These are phyloP conservation scores for Trissolcus japonicus DNA, from an alignment of 2,888 invertebrate genomes.

Conservation along the genomic window DNA sequence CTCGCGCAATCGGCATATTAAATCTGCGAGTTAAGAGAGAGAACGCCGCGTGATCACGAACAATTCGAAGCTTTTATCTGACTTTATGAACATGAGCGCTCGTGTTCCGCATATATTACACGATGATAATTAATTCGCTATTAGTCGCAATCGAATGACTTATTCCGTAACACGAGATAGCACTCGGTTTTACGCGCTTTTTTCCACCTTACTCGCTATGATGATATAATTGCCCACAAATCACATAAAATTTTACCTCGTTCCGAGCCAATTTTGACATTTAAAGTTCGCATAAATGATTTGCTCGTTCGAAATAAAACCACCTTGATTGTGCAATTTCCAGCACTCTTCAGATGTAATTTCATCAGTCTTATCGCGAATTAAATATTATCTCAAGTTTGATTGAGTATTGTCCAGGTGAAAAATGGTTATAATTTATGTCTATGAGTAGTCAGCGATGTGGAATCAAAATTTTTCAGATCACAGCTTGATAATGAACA, in stretches of 20 bases:
- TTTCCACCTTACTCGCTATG: slow-evolving; percentile 32
- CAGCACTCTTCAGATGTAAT: slow-evolving; percentile 5
- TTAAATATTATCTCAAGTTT: neutral
- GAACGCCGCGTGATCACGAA: slow-evolving; percentile 69
- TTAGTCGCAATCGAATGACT: slow-evolving; percentile 62
- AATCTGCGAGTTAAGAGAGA: slow-evolving; percentile 55
- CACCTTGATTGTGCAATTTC: neutral
- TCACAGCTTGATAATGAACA: too few species aligned
- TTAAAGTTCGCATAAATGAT: slow-evolving; percentile 20
- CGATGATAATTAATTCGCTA: slow-evolving; percentile 72
- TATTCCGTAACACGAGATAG: slow-evolving; percentile 51
- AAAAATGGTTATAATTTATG: too few species aligned
- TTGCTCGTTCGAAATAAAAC: slow-evolving; percentile 18
- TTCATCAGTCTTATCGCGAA: neutral
- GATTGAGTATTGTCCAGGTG: neutral
- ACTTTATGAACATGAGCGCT: slow-evolving; percentile 65
- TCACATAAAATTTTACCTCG: slow-evolving; percentile 30
- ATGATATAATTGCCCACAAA: slow-evolving; percentile 50
- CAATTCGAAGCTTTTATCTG: slow-evolving; percentile 71
- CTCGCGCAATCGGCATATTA: slow-evolving; percentile 54
- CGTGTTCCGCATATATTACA: slow-evolving; percentile 67
- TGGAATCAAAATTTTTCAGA: too few species aligned
- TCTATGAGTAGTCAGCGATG: too few species aligned
- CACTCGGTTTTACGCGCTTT: slow-evolving; percentile 28
- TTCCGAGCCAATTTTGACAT: slow-evolving; percentile 37